Percentiles rank a stretch among this genome's conserved stretches.
These are phyloP conservation scores for Cataglyphis hispanica DNA, from an alignment of 1,140 invertebrate genomes.

Conservation along the genomic window DNA sequence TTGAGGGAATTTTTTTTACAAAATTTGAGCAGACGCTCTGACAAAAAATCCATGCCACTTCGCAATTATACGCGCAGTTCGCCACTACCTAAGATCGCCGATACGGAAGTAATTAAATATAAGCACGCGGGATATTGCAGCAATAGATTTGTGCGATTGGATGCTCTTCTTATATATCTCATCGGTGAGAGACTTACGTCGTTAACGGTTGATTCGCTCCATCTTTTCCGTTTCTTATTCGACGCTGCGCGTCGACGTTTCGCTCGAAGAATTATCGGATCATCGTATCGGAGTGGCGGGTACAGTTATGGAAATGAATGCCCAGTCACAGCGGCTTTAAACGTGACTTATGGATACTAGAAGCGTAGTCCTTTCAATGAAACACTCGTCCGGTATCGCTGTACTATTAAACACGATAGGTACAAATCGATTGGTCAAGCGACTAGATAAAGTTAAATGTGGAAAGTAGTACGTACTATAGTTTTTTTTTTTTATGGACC, in stretches of 20 bases:
- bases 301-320: constrained; percentile 64
- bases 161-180: not conserved
- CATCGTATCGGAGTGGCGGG: constrained; percentile 54
- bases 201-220: constrained; percentile 59
- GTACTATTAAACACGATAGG: constrained; percentile 10
- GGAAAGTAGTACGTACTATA: not conserved
- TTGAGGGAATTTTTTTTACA: too few species aligned
- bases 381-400: constrained; percentile 2
- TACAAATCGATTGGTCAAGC: constrained; percentile 23
- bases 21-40: too few species aligned
- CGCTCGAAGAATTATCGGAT: constrained; percentile 57
- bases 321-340: constrained; percentile 50
- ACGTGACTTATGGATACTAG: constrained; percentile 47
- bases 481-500: not conserved
- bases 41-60: not conserved
- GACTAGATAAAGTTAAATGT: not conserved
- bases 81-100: not conserved
- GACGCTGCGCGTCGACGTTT: constrained; percentile 13
- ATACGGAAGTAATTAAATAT: not conserved
- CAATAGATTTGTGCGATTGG: constrained; percentile 3
- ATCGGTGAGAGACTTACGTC: constrained; percentile 30
- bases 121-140: not conserved
- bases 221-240: constrained; percentile 58
- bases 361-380: constrained; percentile 23
- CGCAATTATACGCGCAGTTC: not conserved